phyloP scores from a whole-genome alignment of 2,888 invertebrate species.

The Atethmia centrago region DNA sequence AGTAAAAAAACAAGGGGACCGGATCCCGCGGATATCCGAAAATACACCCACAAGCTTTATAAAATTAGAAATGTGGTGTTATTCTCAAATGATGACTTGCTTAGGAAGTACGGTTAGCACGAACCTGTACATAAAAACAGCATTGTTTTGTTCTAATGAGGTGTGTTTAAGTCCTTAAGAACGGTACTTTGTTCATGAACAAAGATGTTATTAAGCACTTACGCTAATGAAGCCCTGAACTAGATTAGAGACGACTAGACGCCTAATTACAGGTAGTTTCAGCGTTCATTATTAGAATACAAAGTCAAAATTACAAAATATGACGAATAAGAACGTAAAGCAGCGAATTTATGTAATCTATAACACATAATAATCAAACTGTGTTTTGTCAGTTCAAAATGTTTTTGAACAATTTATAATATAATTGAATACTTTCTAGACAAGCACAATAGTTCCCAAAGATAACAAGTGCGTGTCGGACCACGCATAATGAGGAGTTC shows the following conservation, averaged over 20 bases:
- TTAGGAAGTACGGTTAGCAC: conserved; percentile 31
- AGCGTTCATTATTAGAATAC: conserved; percentile 21
- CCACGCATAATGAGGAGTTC: no score
- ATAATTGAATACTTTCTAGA: conserved; percentile 20
- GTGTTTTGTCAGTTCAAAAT: conserved; percentile 25
- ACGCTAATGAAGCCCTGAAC: conserved; percentile 60
- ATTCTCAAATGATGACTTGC: conserved; percentile 53
- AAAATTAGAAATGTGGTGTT: conserved; percentile 54
- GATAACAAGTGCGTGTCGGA: background rate
- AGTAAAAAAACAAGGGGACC: conserved; percentile 51
- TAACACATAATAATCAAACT: conserved; percentile 29
- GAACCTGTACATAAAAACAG: conserved; percentile 37
- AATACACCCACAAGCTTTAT: conserved; percentile 53
- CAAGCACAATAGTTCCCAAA: conserved; percentile 33
- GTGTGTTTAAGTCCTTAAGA: conserved; percentile 35
- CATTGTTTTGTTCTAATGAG: conserved; percentile 53
- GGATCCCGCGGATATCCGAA: conserved; percentile 66
- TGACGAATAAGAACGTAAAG: conserved; percentile 8
- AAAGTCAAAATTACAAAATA: background rate
- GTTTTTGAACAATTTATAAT: conserved; percentile 13
- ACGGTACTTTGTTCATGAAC: conserved; percentile 47
- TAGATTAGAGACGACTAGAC: conserved; percentile 45
- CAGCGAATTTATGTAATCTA: conserved; percentile 30
- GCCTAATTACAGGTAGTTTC: conserved; percentile 38
- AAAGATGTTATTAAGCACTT: conserved; percentile 53